Base-by-base conservation (phyloP, 2,888 invertebrate genomes). In the Nematopogon swammerdamellus region DNA sequence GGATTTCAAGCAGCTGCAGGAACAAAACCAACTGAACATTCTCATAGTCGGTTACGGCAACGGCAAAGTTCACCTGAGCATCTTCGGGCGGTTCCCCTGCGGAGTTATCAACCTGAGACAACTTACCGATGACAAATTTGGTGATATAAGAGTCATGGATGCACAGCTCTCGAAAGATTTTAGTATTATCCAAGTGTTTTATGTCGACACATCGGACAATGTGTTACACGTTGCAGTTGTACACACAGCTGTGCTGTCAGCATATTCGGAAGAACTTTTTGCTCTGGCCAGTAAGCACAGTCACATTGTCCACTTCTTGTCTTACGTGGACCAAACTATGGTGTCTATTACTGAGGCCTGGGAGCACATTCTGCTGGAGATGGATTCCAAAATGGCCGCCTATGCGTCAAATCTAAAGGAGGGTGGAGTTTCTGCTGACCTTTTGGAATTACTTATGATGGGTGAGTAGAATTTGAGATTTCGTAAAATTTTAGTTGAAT, bases 321-420 rank as follows among this genome's bases (percentile, higher is more conserved):
- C 84, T 60, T 81, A 84, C 53, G 72, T 93, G 29, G 86, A 87
- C 49, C 86, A 87, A 57, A 91, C 92, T 0, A 88, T 94, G 70
- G 84, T 85, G 57, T 88, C 89, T 6, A 88, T 95, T 55, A 87
- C 85, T 42, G 96, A 96, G 71, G 91, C 95, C 0, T 97, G 95
- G 95, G 97, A 97, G 66, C 94, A 92, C 55, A 93, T 96, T 60
- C 80, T 97, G 36, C 67, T 95, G 44, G 96, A 97, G 76, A 92
- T 97, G 88, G 96, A 97, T 64, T 88, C 91, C 46, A 97, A 97
- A 73, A 83, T 97, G 59, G 87, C 91, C 1, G 88, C 88, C 57
- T 96, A 95, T 80, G 95, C 94, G 11, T 86, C 89, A 52, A 85
- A 85, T 52, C 88, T 90, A 48, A 85, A 88, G 3, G 86, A 88